Evolutionary conservation across 1,140 invertebrate species (phyloP).

Genomic region (Drosophila ambigua): DNA sequence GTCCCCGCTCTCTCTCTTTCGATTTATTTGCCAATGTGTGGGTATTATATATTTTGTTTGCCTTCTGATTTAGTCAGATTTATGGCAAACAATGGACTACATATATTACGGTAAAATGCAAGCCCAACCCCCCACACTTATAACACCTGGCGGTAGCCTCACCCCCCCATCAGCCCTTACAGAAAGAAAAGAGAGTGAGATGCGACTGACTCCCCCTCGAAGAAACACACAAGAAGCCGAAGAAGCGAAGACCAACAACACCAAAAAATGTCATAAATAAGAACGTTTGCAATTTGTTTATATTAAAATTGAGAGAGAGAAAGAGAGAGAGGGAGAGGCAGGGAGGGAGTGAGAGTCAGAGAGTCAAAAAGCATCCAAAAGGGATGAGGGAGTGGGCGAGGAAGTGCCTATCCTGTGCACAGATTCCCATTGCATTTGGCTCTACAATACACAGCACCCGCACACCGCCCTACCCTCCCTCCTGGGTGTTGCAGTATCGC

Average conservation of each 20-base stretch:
- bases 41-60: not conserved
- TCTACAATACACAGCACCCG: conserved; percentile 3
- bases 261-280: conserved; percentile 74
- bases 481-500: conserved; percentile 17
- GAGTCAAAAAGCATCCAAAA: conserved; percentile 69
- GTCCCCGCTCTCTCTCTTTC: no score
- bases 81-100: not conserved
- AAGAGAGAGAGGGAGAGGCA: no score
- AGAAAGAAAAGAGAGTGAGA: not conserved
- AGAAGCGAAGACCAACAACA: conserved; percentile 9
- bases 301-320: conserved; percentile 60
- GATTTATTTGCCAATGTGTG: not conserved
- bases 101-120: not conserved
- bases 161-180: not conserved
- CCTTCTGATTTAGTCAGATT: conserved; percentile 2
- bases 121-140: not conserved
- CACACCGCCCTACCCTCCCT: not conserved
- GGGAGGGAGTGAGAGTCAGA: not conserved
- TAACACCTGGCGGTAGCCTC: not conserved
- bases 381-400: conserved; percentile 22
- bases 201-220: not conserved
- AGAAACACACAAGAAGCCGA: conserved; percentile 11
- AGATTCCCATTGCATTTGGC: conserved; percentile 59
- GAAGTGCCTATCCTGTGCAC: conserved; percentile 39
- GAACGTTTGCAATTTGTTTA: conserved; percentile 76